These are phyloP conservation scores for Antheraea yamamai DNA, from an alignment of 2,888 invertebrate species.

Conservation along the genomic window DNA sequence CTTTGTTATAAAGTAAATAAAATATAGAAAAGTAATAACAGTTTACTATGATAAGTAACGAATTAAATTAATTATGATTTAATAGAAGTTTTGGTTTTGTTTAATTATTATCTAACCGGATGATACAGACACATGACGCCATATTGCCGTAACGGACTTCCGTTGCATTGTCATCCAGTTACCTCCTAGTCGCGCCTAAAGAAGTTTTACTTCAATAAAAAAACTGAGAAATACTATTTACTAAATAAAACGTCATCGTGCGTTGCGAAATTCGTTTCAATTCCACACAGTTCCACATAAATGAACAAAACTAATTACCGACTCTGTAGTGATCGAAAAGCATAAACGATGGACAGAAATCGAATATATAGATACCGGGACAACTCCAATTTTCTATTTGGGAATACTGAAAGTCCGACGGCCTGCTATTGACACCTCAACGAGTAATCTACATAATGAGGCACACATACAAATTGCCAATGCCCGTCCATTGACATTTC, in stretches of 20 bases:
- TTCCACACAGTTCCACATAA: neutral
- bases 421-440: constrained; percentile 14
- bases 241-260: neutral
- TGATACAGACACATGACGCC: too few relatives aligned
- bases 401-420: constrained; percentile 3
- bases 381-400: constrained; percentile 11
- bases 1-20: too few relatives aligned
- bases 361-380: neutral
- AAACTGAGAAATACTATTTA: too few relatives aligned
- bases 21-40: too few relatives aligned
- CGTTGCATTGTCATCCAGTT: too few relatives aligned
- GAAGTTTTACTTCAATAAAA: too few relatives aligned
- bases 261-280: neutral
- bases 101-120: too few relatives aligned
- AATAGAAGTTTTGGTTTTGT: too few relatives aligned
- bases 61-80: too few relatives aligned
- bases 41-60: too few relatives aligned
- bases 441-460: constrained; percentile 13
- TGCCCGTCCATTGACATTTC: constrained; percentile 13
- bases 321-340: neutral
- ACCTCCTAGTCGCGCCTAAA: too few relatives aligned
- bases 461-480: constrained; percentile 12
- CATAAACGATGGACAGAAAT: constrained; percentile 6
- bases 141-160: too few relatives aligned
- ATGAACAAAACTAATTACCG: neutral